Conservation (phyloP, 2,888 invertebrate genomes). For the Flexamia atlantica region DNA sequence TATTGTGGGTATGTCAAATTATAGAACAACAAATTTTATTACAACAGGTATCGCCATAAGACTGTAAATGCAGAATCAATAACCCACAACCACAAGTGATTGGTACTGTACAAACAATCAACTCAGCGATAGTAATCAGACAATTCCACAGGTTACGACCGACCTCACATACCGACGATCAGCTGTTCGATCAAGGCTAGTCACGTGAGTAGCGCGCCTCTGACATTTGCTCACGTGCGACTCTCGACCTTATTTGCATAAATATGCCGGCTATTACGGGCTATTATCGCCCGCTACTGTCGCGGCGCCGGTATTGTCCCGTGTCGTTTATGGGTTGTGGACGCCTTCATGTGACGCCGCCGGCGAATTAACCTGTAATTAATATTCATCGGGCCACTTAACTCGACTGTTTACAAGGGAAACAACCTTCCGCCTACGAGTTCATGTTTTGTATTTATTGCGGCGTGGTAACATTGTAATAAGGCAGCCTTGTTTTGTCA, state of each 20-base stretch:
- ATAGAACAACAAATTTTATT: no score
- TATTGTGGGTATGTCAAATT: no score
- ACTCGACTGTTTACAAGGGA: constrained; percentile 3
- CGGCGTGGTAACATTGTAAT: neutral
- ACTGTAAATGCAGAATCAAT: no score
- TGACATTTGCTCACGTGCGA: constrained; percentile 40
- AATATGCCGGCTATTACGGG: constrained; percentile 24
- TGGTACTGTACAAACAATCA: no score
- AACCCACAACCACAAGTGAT: no score
- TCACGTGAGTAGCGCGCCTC: constrained; percentile 36
- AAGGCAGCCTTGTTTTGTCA: neutral
- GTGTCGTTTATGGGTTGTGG: neutral
- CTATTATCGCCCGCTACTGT: constrained; percentile 34
- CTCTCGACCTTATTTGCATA: constrained; percentile 20
- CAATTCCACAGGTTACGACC: no score
- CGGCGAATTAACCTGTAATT: constrained; percentile 5
- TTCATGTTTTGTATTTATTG: constrained; percentile 2
- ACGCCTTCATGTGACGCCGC: constrained; percentile 5
- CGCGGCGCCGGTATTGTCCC: constrained; percentile 37
- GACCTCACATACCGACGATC: neutral
- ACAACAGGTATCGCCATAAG: no score
- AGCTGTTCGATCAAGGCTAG: neutral
- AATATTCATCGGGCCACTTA: constrained; percentile 34
- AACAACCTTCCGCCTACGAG: constrained; percentile 27
- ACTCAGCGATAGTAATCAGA: no score